Evolutionary conservation across 1,140 invertebrate species (phyloP), one percentile per base, ranked within the genome.

Genomic region (Lutraria rhynchaena): DNA sequence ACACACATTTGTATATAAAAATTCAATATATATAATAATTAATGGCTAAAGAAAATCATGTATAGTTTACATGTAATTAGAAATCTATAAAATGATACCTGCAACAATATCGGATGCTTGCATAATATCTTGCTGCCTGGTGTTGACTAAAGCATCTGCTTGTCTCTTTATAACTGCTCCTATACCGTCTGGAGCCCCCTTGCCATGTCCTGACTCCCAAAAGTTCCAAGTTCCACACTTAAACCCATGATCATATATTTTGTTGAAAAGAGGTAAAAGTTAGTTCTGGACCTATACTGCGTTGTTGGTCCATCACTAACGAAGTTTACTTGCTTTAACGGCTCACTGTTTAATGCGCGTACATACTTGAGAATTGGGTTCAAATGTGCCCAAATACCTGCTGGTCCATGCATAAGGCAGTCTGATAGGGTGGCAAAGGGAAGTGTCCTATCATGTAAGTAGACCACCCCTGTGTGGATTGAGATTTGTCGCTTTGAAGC

Each of bases 281-380:
- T 86, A 7, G 35, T 82, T 61, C 67, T 83, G 41, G 65, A 71
- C 17, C 82, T n/a, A 46, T 87, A 87, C 44, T 87, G 86, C 1
- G 65, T 60, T 13, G 81, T 85, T 73, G 86, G 86, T 3, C 77
- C 77, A 81, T 87, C 84, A 29, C 49, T 61, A 4, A 81, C n/a
- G 70, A 85, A 85, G 60, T 87, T 51, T 9, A 74, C 22, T 17
- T 24, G 46, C 15, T 70, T 29, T 15, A 70, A 15, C 15, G n/a
- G 24, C 31, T 27, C 13, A 27, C 3, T 27, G 29, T 27, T n/a
- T n/a, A n/a, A n/a, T n/a, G n/a, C n/a, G n/a, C n/a, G n/a, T n/a
- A n/a, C n/a, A n/a, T n/a, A n/a, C n/a, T n/a, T n/a, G n/a, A n/a
- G n/a, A n/a, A n/a, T n/a, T 22, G 71, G 71, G 29, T 41, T 29